Conservation (phyloP, 2,113 vertebrate species). For the Planiliza haematocheilus region DNA sequence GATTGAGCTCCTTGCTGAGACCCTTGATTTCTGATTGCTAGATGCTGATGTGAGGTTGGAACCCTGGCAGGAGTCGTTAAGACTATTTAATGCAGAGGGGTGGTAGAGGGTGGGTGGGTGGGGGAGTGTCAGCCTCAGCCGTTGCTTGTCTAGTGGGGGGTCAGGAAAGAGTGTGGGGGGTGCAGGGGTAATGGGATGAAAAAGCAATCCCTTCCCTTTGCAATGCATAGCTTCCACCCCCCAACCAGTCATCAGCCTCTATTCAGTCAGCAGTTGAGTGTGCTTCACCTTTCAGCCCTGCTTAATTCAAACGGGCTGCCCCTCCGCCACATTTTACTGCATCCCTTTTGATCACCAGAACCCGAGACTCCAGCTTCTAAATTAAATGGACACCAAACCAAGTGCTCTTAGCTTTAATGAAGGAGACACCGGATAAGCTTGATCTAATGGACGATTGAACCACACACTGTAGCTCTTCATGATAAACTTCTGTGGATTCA, state of each 20-base stretch:
- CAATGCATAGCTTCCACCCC: slow-evolving; percentile 41
- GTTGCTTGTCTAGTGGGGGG: slow-evolving; percentile 61
- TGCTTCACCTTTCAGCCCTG: slow-evolving; percentile 70
- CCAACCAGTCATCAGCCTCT: slow-evolving; percentile 39
- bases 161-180: slow-evolving; percentile 51
- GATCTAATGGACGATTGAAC: slow-evolving; percentile 35
- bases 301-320: slow-evolving; percentile 62
- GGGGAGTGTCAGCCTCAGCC: slow-evolving; percentile 37
- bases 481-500: slow-evolving; percentile 39
- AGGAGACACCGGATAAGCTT: slow-evolving; percentile 61
- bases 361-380: slow-evolving; percentile 57
- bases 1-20: slow-evolving; percentile 3
- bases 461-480: slow-evolving; percentile 4
- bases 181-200: slow-evolving; percentile 50
- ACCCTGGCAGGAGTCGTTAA: slow-evolving; percentile 39
- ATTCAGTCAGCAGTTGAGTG: slow-evolving; percentile 60
- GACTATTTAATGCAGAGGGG: slow-evolving; percentile 43
- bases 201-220: slow-evolving; percentile 41
- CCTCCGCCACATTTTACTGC: slow-evolving; percentile 53
- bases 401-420: slow-evolving; percentile 58
- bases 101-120: slow-evolving; percentile 22
- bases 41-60: slow-evolving; percentile 36
- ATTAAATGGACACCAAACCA: slow-evolving; percentile 61
- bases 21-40: slow-evolving; percentile 15
- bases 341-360: slow-evolving; percentile 61